These are phyloP conservation scores for Macrobrachium nipponense DNA, from an alignment of 1,140 invertebrate genomes.

Conservation along the genomic window DNA sequence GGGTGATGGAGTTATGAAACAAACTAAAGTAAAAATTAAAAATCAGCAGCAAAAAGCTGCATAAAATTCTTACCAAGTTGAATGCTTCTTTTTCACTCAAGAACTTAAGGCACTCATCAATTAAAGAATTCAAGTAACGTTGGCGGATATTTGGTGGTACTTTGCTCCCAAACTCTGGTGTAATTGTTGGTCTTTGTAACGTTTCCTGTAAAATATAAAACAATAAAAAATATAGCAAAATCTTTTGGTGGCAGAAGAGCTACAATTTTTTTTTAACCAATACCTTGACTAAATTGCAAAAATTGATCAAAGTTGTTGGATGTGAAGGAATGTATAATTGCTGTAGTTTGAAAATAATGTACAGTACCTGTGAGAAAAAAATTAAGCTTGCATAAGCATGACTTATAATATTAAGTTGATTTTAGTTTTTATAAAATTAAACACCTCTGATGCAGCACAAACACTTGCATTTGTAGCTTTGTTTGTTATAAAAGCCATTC, in stretches of 20 bases:
- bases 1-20: not conserved
- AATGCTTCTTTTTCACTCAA: slow-evolving; percentile 66
- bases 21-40: not conserved
- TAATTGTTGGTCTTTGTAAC: slow-evolving; percentile 73
- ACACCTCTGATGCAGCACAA: too few relatives aligned
- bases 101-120: slow-evolving; percentile 86
- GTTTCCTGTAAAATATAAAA: slow-evolving; percentile 66
- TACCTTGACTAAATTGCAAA: too few relatives aligned
- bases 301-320: too few relatives aligned
- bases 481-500: too few relatives aligned
- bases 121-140: slow-evolving; percentile 86
- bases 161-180: slow-evolving; percentile 76
- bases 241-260: not conserved
- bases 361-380: too few relatives aligned
- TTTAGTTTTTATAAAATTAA: too few relatives aligned
- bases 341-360: too few relatives aligned
- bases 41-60: slow-evolving; percentile 13
- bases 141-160: slow-evolving; percentile 86
- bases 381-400: too few relatives aligned
- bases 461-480: too few relatives aligned
- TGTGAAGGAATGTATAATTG: too few relatives aligned
- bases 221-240: not conserved
- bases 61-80: slow-evolving; percentile 40
- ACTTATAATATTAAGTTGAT: too few relatives aligned
- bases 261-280: not conserved